Evolutionary conservation across 2,888 invertebrate species (phyloP).

Genomic region (Ditula angustiorana): DNA sequence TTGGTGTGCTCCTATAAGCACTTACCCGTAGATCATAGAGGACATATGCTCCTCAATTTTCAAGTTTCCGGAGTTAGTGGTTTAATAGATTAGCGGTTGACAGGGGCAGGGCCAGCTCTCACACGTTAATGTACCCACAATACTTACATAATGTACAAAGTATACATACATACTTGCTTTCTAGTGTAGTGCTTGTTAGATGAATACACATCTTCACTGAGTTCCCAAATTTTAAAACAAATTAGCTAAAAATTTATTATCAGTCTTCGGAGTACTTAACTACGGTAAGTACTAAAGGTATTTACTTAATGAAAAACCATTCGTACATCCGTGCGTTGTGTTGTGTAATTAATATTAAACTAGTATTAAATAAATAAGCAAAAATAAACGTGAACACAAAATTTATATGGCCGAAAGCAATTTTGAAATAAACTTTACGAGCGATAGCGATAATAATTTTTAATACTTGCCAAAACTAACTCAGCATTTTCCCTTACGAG

Average conservation of each 20-base stretch:
- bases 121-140: not conserved
- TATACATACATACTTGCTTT: no score
- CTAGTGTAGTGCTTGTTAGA: no score
- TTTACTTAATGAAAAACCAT: no score
- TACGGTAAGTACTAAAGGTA: no score
- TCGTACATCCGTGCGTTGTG: no score
- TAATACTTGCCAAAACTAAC: slow-evolving; percentile 17
- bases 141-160: not conserved
- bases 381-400: not conserved
- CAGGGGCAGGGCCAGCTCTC: slow-evolving; percentile 15
- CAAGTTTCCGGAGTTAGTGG: slow-evolving; percentile 21
- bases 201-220: not conserved
- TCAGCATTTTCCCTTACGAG: slow-evolving; percentile 12
- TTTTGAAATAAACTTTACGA: slow-evolving; percentile 3
- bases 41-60: slow-evolving; percentile 18
- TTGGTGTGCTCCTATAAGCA: not conserved
- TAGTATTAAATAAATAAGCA: not conserved
- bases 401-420: not conserved
- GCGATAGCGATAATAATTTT: slow-evolving; percentile 2
- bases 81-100: slow-evolving; percentile 34
- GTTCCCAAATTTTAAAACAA: no score
- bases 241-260: no score
- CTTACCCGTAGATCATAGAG: slow-evolving; percentile 10
- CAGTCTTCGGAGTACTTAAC: no score
- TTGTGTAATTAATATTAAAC: not conserved